Conservation (phyloP, 2,113 vertebrate genomes). For the Cervus canadensis region DNA sequence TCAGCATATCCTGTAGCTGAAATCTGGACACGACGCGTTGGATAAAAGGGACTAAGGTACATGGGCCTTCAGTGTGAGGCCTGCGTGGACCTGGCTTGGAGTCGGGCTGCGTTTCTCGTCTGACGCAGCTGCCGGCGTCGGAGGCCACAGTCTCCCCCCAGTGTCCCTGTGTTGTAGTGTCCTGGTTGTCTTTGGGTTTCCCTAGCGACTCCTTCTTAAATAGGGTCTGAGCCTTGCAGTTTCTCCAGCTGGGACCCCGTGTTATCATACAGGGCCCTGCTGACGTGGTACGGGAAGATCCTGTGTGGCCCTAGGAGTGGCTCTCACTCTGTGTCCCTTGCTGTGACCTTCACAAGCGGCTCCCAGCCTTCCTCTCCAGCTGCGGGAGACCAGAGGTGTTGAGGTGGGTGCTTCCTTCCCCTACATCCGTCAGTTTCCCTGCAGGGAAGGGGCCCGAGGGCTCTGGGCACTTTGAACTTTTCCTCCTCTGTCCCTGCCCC, state of each 20-base stretch:
- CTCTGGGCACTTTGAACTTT: not conserved
- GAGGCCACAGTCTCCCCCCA: not conserved
- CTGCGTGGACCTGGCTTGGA: not conserved
- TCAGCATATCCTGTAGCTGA: not conserved
- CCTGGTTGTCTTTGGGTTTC: not conserved
- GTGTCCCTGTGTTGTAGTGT: not conserved
- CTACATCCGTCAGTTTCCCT: not conserved
- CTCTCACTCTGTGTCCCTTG: not conserved
- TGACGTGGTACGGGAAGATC: not conserved
- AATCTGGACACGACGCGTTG: not conserved
- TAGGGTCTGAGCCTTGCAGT: not conserved
- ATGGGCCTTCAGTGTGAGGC: not conserved
- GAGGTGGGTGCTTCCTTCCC: not conserved
- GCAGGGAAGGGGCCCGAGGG: not conserved
- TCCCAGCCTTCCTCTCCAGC: not conserved
- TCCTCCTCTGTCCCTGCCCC: not conserved
- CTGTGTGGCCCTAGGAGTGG: not conserved
- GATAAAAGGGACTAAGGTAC: not conserved
- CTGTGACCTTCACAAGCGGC: not conserved
- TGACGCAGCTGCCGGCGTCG: not conserved
- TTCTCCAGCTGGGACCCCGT: not conserved
- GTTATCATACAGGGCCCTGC: fast-evolving
- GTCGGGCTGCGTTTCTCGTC: not conserved
- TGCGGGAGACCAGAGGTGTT: not conserved
- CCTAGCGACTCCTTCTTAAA: not conserved